phyloP scores from a whole-genome alignment of 2,113 vertebrate genomes.

The Plotosus lineatus region DNA sequence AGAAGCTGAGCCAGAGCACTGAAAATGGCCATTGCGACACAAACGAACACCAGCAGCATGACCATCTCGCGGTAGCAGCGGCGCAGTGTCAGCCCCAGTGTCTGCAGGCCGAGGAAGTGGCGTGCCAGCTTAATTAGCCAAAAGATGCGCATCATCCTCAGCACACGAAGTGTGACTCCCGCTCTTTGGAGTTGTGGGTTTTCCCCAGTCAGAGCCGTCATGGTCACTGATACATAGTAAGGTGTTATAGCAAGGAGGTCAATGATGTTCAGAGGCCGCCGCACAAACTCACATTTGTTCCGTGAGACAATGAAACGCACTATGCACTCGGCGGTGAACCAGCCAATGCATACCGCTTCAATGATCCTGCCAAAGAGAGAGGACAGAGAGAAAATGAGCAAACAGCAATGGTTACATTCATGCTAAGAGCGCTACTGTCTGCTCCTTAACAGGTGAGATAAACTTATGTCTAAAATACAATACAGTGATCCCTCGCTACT shows the following conservation, averaged over 20 bases:
- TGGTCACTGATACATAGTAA: constrained; percentile 90
- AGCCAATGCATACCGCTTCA: constrained; percentile 98
- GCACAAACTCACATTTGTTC: constrained; percentile 96
- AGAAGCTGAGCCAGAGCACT: constrained; percentile 95
- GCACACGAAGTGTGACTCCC: constrained; percentile 90
- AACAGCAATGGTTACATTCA: constrained; percentile 19
- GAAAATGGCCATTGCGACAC: constrained; percentile 97
- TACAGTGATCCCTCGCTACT: too few relatives aligned
- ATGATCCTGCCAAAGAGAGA: constrained; percentile 77
- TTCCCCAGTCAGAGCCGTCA: constrained; percentile 88
- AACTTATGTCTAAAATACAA: constrained; percentile 18
- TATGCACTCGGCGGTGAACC: constrained; percentile 97
- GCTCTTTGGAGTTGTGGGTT: constrained; percentile 91
- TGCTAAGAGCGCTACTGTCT: constrained; percentile 12
- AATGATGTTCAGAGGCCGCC: constrained; percentile 94
- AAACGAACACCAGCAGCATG: constrained; percentile 97
- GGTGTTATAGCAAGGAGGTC: constrained; percentile 94
- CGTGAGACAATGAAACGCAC: constrained; percentile 94
- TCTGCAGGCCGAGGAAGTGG: constrained; percentile 97
- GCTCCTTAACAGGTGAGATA: neutral
- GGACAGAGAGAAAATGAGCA: constrained; percentile 28
- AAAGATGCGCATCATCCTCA: constrained; percentile 98
- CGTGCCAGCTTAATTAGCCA: constrained; percentile 98
- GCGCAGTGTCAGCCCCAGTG: constrained; percentile 92
- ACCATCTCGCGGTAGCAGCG: constrained; percentile 98